Evolutionary conservation across 1,140 invertebrate genomes (phyloP).

Genomic region (Telenomus remus): DNA sequence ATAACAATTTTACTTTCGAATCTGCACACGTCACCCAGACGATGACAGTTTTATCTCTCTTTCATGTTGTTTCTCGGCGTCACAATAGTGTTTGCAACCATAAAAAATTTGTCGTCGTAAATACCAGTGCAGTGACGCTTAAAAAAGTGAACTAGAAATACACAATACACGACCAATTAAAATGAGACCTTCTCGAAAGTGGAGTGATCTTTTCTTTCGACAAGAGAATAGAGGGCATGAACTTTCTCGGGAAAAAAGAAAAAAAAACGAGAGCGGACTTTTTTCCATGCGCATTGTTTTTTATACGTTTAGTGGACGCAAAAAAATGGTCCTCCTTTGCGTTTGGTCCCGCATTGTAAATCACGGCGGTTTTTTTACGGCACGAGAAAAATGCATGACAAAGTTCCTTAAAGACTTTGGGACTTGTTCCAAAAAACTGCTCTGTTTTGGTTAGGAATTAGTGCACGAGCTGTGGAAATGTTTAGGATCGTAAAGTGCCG

Average conservation of each 20-base stretch:
- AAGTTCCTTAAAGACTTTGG: conserved; percentile 34
- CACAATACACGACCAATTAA: conserved; percentile 24
- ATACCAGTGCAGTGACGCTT: not conserved
- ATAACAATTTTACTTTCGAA: no score
- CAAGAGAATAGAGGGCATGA: not conserved
- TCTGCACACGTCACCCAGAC: no score
- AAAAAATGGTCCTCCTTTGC: conserved; percentile 23
- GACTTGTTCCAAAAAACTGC: conserved; percentile 60
- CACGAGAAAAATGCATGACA: conserved; percentile 60
- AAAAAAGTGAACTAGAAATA: conserved; percentile 22
- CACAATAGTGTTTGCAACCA: conserved; percentile 9
- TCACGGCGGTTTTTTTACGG: conserved; percentile 66
- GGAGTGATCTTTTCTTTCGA: conserved; percentile 6
- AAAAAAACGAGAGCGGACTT: conserved; percentile 17
- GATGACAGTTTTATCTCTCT: no score
- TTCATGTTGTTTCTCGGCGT: conserved; percentile 3
- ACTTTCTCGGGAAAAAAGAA: conserved; percentile 39
- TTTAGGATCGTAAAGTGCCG: conserved; percentile 38
- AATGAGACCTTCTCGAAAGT: conserved; percentile 19
- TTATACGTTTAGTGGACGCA: conserved; percentile 17
- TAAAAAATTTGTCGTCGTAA: conserved; percentile 2
- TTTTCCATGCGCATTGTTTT: conserved; percentile 5
- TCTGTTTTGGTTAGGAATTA: conserved; percentile 72
- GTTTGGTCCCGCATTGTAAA: conserved; percentile 24
- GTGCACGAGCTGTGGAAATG: conserved; percentile 56